Base-by-base conservation (phyloP, 2,797 vertebrate genomes). In the Clamator glandarius region DNA sequence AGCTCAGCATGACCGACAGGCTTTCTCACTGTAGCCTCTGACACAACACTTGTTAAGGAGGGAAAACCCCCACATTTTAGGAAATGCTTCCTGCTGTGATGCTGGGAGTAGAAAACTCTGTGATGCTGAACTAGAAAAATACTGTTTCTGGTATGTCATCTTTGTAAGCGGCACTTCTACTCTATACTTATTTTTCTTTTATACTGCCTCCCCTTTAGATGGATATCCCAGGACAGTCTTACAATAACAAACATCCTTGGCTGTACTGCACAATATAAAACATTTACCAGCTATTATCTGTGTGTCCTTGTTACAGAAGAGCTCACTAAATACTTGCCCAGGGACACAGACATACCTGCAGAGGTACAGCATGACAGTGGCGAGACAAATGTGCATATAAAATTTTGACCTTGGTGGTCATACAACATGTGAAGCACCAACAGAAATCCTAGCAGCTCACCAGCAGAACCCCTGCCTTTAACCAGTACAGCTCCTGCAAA, bases 251-350 rank as follows among this genome's bases (percentile, higher is more conserved):
- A 89, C 64, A 91, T 54, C 73, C 73, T 91, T 85, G 72, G 46
- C 76, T 83, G 50, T 46, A 39, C 33, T 51, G 29, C 54, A 51
- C 35, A 36, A 39, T 33, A 62, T 54, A 51, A 93, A 95, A 68
- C 55, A 63, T 82, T 87, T 76, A 41, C 50, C 75, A 80, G 41
- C 28, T 84, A 58, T 73, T 94, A 35, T 82, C 19, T 66, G 8
- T 58, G 48, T 52, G 76, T 84, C 87, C 84, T 89, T 93, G 62
- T 68, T 80, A 51, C 29, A 83, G 79, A 87, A 88, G 29, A 89
- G 58, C 69, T 92, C 73, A 66, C 92, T 86, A 62, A 77, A 54
- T 68, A 72, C 84, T 94, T 94, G 87, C 89, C 94, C 88, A 66
- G 79, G 82, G 91, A 94, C 85, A 81, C 66, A 81, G 73, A 84